These are phyloP conservation scores for Gymnopithys bicolor DNA, from an alignment of 2,797 vertebrate genomes.

Conservation along the genomic window DNA sequence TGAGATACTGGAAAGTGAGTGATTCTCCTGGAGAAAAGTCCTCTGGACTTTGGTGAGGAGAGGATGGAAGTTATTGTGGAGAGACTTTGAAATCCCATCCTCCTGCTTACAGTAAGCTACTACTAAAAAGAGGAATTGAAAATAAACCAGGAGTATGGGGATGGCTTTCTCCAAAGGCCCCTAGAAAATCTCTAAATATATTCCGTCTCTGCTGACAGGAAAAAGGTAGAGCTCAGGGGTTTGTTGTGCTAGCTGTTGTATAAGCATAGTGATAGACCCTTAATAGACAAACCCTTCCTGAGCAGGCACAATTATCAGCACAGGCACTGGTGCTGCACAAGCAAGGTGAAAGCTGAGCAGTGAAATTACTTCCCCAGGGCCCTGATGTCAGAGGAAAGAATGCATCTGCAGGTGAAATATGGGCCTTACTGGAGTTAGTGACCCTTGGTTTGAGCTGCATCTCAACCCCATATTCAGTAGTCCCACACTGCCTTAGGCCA, in stretches of 20 bases:
- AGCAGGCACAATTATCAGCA: not conserved
- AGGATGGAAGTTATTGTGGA: not conserved
- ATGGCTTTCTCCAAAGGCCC: not conserved
- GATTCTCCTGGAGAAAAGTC: not conserved
- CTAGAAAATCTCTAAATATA: not conserved
- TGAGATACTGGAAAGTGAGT: not conserved
- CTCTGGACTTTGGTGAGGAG: not conserved
- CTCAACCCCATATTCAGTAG: not conserved
- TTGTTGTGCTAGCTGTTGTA: not conserved
- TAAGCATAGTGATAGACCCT: not conserved
- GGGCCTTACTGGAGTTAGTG: not conserved
- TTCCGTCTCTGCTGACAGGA: not conserved
- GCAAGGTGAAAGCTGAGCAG: not conserved
- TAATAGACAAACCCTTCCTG: not conserved
- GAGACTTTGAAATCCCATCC: not conserved
- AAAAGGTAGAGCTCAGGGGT: not conserved
- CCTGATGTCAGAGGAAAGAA: not conserved
- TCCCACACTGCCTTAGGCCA: not conserved
- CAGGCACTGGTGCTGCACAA: not conserved
- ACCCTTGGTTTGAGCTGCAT: not conserved
- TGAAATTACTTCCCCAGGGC: not conserved
- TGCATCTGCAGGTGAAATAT: not conserved
- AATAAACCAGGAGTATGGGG: not conserved
- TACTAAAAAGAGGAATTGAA: not conserved
- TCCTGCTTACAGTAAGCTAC: not conserved